Evolutionary conservation across 2,888 invertebrate genomes (phyloP).

Genomic region (Xylophagus ater): DNA sequence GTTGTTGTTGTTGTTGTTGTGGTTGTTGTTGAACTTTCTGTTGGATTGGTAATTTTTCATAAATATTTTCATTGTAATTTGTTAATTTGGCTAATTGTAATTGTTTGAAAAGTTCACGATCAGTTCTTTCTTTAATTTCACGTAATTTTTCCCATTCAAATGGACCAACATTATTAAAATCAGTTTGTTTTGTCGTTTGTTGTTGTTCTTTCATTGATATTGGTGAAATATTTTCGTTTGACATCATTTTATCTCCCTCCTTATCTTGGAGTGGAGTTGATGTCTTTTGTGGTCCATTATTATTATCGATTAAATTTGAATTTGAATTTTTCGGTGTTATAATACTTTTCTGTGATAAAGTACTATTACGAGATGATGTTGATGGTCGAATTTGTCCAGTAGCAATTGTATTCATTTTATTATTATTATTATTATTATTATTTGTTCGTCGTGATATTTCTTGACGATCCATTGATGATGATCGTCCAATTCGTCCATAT

Average conservation of each 20-base stretch:
- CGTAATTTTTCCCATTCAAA: constrained; percentile 32
- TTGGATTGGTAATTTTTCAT: constrained; percentile 15
- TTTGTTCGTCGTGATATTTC: constrained; percentile 26
- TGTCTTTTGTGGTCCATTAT: constrained; percentile 23
- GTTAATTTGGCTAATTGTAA: not conserved
- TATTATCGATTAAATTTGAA: constrained; percentile 22
- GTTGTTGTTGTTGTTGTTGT: constrained; percentile 14
- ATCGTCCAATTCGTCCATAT: constrained; percentile 24
- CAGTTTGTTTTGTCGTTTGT: constrained; percentile 11
- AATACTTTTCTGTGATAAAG: constrained; percentile 4
- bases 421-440: too few relatives aligned
- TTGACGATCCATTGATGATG: constrained; percentile 32
- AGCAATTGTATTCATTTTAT: too few relatives aligned
- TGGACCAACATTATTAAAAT: constrained; percentile 22
- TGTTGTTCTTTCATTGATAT: too few relatives aligned
- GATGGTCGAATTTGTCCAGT: too few relatives aligned
- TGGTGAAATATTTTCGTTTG: too few relatives aligned
- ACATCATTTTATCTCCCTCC: constrained; percentile 11
- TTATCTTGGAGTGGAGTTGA: constrained; percentile 25
- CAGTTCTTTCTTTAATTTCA: constrained; percentile 35
- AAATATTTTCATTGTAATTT: constrained; percentile 18
- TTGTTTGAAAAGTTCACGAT: constrained; percentile 26
- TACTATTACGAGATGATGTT: constrained; percentile 10
- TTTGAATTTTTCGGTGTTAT: constrained; percentile 21
- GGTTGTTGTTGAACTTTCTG: constrained; percentile 17